Base-by-base conservation (phyloP, 1,140 invertebrate species). In the Drosophila lowei region DNA sequence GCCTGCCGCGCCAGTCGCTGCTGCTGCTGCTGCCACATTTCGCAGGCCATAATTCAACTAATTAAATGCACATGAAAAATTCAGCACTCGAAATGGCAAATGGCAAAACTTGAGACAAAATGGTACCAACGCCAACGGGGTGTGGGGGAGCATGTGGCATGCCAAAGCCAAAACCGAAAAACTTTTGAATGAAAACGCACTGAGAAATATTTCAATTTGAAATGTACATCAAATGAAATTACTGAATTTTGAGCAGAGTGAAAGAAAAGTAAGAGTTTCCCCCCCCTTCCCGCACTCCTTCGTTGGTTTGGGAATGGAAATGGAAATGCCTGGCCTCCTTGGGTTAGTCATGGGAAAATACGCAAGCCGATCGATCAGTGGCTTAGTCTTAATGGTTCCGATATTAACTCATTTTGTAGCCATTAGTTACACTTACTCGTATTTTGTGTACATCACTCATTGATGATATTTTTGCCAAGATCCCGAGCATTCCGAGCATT, bases 21-120 rank as follows among this genome's bases (percentile, higher is more conserved):
- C 49, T 30, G 58, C 57, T 28, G 47, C 46, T 48, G 50, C 47
- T 58, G 71, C 83, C 78, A 79, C 83, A 88, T 88, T 88, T 88
- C 75, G 68, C 83, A 76, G 34, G 78, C 84, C 83, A 88, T 88
- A 88, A 83, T 88, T 88, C 83, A 88, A 88, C 83, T 88, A 88
- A 88, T 88, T 88, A 88, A 88, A 88, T 88, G 84, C 83, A 83
- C 83, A 88, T 88, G 83, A 88, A 88, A 86, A 88, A 88, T 88
- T 89, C 83, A 88, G 71, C 83, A 88, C 83, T 88, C 79, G 25
- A 86, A 86, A 88, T 72, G 83, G 83, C 72, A 83, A 88, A 38
- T 38, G 34, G 34, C 34, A 38, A 38, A 38, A 81, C 72, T 77
- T 72, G 72, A 79, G 72, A 79, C 77, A 62, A 67, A 38, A 61